Evolutionary conservation across 2,113 vertebrate species (phyloP).

Genomic region (Phoxinus phoxinus): DNA sequence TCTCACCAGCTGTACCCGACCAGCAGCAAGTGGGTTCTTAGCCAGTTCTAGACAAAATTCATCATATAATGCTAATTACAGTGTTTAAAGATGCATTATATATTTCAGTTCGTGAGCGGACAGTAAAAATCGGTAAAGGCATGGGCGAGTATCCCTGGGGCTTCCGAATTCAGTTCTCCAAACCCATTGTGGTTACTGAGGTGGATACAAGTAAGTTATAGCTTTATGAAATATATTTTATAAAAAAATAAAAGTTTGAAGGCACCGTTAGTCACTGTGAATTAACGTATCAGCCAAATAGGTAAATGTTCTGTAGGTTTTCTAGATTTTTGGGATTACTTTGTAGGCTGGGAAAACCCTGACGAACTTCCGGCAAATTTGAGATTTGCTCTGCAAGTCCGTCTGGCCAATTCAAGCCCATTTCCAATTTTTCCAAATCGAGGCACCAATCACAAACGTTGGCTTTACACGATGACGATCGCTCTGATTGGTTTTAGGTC

Average conservation of each 20-base stretch:
- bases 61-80: background rate
- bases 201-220: slow-evolving; percentile 89
- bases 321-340: background rate
- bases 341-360: no score
- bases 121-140: slow-evolving; percentile 84
- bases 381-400: no score
- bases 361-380: no score
- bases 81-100: background rate
- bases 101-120: slow-evolving; percentile 85
- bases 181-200: slow-evolving; percentile 91
- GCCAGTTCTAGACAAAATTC: no score
- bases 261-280: background rate
- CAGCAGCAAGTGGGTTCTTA: slow-evolving; percentile 78
- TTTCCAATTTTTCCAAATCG: no score
- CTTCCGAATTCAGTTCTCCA: slow-evolving; percentile 92
- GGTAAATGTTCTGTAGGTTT: background rate
- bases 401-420: no score
- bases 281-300: background rate
- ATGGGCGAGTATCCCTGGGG: slow-evolving; percentile 89
- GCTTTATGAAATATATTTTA: background rate
- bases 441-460: no score
- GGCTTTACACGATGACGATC: no score
- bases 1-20: slow-evolving; percentile 78
- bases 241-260: background rate
- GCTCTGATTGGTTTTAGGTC: no score